These are phyloP conservation scores for Malthinus seriepunctatus DNA, from an alignment of 2,888 invertebrate genomes.

Conservation along the genomic window DNA sequence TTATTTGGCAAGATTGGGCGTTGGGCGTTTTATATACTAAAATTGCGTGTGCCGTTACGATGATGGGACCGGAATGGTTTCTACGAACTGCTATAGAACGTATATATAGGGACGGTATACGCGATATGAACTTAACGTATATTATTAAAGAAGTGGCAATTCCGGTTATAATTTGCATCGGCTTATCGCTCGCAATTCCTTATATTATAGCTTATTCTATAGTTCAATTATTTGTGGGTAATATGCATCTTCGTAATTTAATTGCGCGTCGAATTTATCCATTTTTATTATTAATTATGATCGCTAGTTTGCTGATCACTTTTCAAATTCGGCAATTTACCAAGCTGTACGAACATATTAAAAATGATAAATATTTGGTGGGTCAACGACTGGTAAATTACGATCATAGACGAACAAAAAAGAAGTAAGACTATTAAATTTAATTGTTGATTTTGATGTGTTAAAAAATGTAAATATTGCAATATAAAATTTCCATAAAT, in stretches of 20 bases:
- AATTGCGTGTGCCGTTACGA: conserved; percentile 92
- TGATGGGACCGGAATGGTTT: conserved; percentile 98
- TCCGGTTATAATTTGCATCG: conserved; percentile 87
- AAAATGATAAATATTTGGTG: conserved; percentile 98
- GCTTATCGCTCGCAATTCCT: conserved; percentile 89
- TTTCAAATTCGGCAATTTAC: conserved; percentile 93
- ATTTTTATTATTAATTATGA: conserved; percentile 73
- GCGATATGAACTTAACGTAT: conserved; percentile 89
- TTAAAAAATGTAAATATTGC: too few relatives aligned
- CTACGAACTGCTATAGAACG: conserved; percentile 89
- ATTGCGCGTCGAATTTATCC: conserved; percentile 90
- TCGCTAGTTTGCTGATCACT: conserved; percentile 70
- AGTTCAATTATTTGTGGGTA: conserved; percentile 68
- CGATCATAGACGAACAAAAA: conserved; percentile 76
- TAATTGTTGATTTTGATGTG: too few relatives aligned
- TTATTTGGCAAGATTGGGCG: conserved; percentile 97
- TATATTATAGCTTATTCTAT: conserved; percentile 84
- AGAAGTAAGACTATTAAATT: conserved; percentile 36
- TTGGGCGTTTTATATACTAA: conserved; percentile 96
- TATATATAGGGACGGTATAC: conserved; percentile 89
- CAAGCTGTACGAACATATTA: conserved; percentile 95
- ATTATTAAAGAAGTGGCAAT: conserved; percentile 85
- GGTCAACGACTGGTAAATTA: conserved; percentile 97
- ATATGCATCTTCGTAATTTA: conserved; percentile 70
- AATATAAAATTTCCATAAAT: too few relatives aligned